phyloP scores from a whole-genome alignment of 2,888 invertebrate species.

The Chydorus sphaericus region DNA sequence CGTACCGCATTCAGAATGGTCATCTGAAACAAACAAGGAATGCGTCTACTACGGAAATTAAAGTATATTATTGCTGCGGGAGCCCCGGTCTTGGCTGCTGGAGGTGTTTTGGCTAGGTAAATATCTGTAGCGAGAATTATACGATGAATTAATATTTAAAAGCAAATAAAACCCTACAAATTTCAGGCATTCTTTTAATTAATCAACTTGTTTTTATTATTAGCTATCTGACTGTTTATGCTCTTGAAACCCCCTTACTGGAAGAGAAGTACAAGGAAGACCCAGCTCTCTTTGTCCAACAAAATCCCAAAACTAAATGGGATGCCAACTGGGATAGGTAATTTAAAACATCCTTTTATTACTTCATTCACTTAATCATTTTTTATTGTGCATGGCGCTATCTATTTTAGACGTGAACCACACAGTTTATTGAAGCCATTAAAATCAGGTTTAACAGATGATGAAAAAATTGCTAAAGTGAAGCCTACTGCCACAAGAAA shows the following conservation, averaged over 20 bases:
- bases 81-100: too few relatives aligned
- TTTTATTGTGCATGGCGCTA: too few relatives aligned
- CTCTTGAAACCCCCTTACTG: slow-evolving; percentile 21
- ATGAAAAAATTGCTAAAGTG: slow-evolving; percentile 46
- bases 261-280: slow-evolving; percentile 16
- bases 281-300: slow-evolving; percentile 22
- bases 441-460: slow-evolving; percentile 30
- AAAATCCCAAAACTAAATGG: slow-evolving; percentile 51
- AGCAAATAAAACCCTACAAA: too few relatives aligned
- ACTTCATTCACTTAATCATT: neutral
- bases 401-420: slow-evolving; percentile 49
- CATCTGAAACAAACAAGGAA: too few relatives aligned
- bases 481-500: slow-evolving; percentile 55
- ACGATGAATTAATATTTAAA: too few relatives aligned
- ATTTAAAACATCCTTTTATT: slow-evolving; percentile 21
- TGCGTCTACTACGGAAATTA: slow-evolving; percentile 10
- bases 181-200: too few relatives aligned
- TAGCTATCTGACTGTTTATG: slow-evolving; percentile 29
- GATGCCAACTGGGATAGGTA: slow-evolving; percentile 80
- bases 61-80: slow-evolving; percentile 38
- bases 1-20: too few relatives aligned
- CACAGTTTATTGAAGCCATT: slow-evolving; percentile 49
- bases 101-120: slow-evolving; percentile 47
- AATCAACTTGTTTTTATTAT: too few relatives aligned
- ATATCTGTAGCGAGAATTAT: too few relatives aligned